phyloP scores from a whole-genome alignment of 1,140 invertebrate genomes.

The Ceratosolen solmsi region DNA sequence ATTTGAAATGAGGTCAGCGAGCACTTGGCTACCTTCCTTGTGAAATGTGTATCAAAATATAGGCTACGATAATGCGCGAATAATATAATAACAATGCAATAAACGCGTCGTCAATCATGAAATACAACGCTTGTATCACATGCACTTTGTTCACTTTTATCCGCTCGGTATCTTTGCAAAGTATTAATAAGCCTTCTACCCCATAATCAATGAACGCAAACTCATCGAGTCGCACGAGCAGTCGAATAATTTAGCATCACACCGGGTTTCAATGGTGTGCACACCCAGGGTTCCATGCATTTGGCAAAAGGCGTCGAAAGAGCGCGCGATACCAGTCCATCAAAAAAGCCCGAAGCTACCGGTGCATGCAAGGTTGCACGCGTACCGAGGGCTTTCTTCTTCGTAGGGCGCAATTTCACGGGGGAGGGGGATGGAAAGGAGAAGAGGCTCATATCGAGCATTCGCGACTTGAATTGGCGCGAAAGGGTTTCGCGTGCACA shows the following conservation, averaged over 20 bases:
- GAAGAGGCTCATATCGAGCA: neutral
- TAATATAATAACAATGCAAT: neutral
- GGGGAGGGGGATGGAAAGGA: neutral
- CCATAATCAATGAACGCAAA: no score
- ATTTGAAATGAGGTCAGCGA: neutral
- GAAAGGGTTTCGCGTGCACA: slow-evolving; percentile 42
- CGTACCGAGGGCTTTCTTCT: neutral
- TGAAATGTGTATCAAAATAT: neutral
- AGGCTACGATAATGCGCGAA: neutral
- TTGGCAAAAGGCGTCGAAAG: no score
- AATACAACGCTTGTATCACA: neutral
- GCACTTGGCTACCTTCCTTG: neutral
- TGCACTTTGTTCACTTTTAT: no score
- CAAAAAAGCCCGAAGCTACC: neutral
- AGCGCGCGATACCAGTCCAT: no score
- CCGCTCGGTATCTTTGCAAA: no score
- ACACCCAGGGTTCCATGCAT: no score
- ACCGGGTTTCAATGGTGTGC: no score
- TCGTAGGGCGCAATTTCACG: no score
- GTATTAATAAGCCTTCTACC: no score
- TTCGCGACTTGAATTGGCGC: neutral
- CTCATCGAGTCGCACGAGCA: no score
- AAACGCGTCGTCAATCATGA: neutral
- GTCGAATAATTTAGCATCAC: no score
- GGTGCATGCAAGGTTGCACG: neutral